These are phyloP conservation scores for Aphrocallistes beatrix DNA, from an alignment of 37 sponge, comb jelly and placozoan species.

Conservation along the genomic window DNA sequence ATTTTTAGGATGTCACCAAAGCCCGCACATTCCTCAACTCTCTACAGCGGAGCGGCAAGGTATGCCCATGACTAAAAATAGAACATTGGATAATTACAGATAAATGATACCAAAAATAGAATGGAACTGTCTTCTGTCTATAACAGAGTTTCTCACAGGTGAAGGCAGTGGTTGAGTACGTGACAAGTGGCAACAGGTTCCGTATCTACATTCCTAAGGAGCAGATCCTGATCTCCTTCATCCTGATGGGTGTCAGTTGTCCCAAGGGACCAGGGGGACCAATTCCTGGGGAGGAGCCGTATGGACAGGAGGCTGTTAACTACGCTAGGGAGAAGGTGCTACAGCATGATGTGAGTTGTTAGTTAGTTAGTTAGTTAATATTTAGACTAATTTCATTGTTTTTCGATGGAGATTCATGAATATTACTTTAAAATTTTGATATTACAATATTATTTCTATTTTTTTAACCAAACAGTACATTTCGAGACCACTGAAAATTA, in stretches of 20 bases:
- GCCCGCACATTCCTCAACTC: background rate
- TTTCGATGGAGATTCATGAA: background rate
- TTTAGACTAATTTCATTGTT: background rate
- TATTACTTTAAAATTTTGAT: too few relatives aligned
- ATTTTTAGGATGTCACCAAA: background rate
- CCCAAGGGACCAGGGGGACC: conserved; percentile 12
- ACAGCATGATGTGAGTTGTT: conserved; percentile 68
- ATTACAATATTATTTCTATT: too few relatives aligned
- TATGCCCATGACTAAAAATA: too few relatives aligned
- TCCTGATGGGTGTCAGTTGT: conserved; percentile 59
- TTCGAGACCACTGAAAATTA: too few relatives aligned
- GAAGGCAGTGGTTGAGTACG: conserved; percentile 46
- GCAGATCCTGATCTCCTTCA: conserved; percentile 81
- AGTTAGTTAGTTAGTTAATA: background rate
- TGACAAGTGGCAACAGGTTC: conserved; percentile 81
- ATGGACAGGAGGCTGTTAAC: conserved; percentile 73
- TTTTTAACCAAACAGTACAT: too few relatives aligned
- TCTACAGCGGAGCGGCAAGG: background rate
- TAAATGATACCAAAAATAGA: too few relatives aligned
- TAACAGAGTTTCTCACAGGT: too few relatives aligned
- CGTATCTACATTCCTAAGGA: conserved; percentile 84
- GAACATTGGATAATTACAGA: too few relatives aligned
- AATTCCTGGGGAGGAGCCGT: conserved; percentile 53
- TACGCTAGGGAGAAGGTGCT: conserved; percentile 75
- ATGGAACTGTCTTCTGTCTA: too few relatives aligned